Evolutionary conservation across 2,113 vertebrate genomes (phyloP).

Genomic region (Camelus bactrianus): DNA sequence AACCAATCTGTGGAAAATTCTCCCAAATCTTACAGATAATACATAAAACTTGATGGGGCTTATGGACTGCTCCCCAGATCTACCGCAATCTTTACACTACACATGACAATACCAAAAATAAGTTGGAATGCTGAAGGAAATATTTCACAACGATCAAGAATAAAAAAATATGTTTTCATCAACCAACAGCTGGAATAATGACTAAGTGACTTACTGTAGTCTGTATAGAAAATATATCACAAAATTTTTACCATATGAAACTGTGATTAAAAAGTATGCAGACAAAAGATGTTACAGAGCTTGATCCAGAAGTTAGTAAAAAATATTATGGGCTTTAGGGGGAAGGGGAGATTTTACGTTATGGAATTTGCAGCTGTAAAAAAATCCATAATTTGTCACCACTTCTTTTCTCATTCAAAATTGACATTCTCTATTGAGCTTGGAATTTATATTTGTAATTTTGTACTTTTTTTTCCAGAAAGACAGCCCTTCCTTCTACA

Average conservation of each 20-base stretch:
- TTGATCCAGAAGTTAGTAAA: background rate
- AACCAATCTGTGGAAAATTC: background rate
- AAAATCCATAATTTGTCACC: background rate
- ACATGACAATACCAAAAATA: background rate
- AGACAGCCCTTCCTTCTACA: background rate
- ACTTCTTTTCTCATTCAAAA: background rate
- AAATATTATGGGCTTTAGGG: background rate
- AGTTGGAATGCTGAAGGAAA: background rate
- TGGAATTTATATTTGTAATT: background rate
- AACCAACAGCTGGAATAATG: background rate
- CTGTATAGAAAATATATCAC: background rate
- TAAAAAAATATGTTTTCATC: background rate
- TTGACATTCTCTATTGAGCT: background rate
- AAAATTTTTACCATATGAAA: background rate
- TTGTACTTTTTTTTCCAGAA: background rate
- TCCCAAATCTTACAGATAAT: background rate
- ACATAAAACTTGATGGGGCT: background rate
- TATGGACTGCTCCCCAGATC: background rate
- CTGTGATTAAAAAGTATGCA: background rate
- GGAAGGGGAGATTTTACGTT: background rate
- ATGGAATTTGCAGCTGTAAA: background rate
- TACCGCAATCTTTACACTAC: background rate
- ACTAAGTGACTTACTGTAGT: background rate
- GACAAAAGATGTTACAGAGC: background rate
- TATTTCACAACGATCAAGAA: background rate